These are phyloP conservation scores for Zhuqinia jingwanae DNA, from an alignment of 2,888 invertebrate species.

Conservation along the genomic window DNA sequence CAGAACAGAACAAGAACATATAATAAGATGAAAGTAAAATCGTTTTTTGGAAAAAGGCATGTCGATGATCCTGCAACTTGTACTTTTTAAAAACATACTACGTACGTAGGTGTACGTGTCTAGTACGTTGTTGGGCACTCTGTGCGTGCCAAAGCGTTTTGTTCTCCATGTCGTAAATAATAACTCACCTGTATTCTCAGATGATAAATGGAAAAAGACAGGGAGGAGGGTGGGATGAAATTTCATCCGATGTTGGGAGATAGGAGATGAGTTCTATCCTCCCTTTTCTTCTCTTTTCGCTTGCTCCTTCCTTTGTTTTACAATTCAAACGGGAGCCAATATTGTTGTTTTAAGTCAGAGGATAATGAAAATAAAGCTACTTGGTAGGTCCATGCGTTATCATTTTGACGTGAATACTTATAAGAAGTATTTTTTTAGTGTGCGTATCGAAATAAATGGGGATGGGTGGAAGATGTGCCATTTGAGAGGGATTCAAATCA, in stretches of 20 bases:
- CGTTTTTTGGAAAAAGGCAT: too few relatives aligned
- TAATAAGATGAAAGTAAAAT: too few relatives aligned
- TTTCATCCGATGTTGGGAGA: conserved; percentile 38
- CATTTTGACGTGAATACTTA: background rate
- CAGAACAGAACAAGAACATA: too few relatives aligned
- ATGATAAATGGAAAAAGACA: conserved; percentile 60
- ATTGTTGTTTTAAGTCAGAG: background rate
- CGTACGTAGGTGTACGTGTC: too few relatives aligned
- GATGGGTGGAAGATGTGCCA: too few relatives aligned
- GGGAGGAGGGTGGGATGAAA: conserved; percentile 52
- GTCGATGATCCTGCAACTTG: too few relatives aligned
- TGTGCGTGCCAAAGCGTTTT: too few relatives aligned
- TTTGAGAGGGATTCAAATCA: too few relatives aligned
- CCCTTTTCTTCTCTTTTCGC: conserved; percentile 13
- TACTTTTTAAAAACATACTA: too few relatives aligned
- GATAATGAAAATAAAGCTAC: conserved; percentile 35
- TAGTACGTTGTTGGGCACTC: too few relatives aligned
- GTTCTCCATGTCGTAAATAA: conserved; percentile 48
- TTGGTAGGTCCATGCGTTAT: conserved; percentile 48
- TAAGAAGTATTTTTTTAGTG: too few relatives aligned
- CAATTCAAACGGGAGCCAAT: conserved; percentile 16
- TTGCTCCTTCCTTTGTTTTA: conserved; percentile 16
- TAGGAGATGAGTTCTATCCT: background rate
- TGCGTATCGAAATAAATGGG: too few relatives aligned
- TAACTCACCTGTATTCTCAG: conserved; percentile 58